Conservation (phyloP, 2,113 vertebrate species). For the Oreochromis spilurus region DNA sequence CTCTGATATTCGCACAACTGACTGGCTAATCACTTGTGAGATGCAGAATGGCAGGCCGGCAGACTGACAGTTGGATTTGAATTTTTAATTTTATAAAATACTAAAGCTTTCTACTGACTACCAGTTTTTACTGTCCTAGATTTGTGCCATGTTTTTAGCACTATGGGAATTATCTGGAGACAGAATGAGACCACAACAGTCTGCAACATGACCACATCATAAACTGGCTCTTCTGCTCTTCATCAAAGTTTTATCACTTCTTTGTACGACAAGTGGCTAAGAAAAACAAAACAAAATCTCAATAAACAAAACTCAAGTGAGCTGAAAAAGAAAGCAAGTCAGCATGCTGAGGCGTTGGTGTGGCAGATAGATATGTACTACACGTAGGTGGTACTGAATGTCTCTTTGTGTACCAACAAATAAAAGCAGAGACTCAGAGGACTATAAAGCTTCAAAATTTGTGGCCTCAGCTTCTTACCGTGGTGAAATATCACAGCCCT, state of each 20-base stretch:
- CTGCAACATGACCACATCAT: constrained; percentile 2
- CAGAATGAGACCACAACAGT: not conserved
- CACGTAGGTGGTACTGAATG: not conserved
- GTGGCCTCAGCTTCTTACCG: constrained; percentile 72
- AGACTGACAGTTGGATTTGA: not conserved
- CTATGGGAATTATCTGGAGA: not conserved
- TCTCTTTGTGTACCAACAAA: constrained; percentile 9
- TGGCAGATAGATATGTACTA: not conserved
- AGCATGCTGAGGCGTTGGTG: not conserved
- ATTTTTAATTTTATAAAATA: not conserved
- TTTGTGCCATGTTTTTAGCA: not conserved
- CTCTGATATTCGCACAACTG: not conserved
- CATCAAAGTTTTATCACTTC: constrained; percentile 5
- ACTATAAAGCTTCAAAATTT: not conserved
- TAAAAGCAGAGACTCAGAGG: not conserved
- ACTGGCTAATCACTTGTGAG: not conserved
- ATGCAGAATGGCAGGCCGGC: not conserved
- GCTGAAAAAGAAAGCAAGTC: not conserved
- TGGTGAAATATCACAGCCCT: constrained; percentile 98
- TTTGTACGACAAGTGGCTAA: not conserved
- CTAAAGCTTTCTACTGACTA: not conserved
- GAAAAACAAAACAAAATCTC: not conserved
- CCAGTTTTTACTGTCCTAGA: not conserved
- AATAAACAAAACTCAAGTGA: constrained; percentile 25
- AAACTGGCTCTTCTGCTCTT: constrained; percentile 14